These are phyloP conservation scores for Sphyrna mokarran DNA, from an alignment of 2,113 vertebrate genomes.

Conservation along the genomic window DNA sequence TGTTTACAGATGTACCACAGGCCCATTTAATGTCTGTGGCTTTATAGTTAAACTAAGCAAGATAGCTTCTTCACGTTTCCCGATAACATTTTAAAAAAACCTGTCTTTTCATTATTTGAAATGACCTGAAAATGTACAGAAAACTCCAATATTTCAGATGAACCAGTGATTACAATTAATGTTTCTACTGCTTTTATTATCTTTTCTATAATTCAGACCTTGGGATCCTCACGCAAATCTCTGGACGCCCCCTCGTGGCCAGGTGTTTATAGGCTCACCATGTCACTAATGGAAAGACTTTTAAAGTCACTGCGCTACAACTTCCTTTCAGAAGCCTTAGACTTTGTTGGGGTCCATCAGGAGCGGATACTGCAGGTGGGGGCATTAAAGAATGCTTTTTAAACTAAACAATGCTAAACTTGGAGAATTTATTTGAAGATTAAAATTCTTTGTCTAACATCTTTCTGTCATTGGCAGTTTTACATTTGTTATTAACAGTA, in stretches of 20 bases:
- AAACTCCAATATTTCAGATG: neutral
- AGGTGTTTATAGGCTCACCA: constrained; percentile 83
- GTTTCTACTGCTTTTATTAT: neutral
- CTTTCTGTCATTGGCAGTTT: neutral
- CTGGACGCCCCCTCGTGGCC: constrained; percentile 88
- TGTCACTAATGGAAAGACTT: constrained; percentile 89
- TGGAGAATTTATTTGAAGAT: neutral
- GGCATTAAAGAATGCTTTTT: neutral
- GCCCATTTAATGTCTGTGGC: neutral
- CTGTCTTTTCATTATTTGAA: neutral
- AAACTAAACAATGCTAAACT: neutral
- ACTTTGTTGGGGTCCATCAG: constrained; percentile 92
- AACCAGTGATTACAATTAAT: neutral
- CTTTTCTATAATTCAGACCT: constrained; percentile 44
- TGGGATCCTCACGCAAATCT: constrained; percentile 72
- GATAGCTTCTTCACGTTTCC: neutral
- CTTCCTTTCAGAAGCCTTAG: constrained; percentile 85
- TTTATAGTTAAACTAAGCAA: neutral
- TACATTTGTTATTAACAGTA: neutral
- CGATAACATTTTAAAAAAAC: neutral
- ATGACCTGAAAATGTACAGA: neutral
- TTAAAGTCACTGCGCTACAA: constrained; percentile 93
- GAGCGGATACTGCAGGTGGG: constrained; percentile 87
- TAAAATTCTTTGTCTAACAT: neutral
- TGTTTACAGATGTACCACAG: neutral